phyloP scores from a whole-genome alignment of 2,888 invertebrate species.

The Cataglyphis albicans region DNA sequence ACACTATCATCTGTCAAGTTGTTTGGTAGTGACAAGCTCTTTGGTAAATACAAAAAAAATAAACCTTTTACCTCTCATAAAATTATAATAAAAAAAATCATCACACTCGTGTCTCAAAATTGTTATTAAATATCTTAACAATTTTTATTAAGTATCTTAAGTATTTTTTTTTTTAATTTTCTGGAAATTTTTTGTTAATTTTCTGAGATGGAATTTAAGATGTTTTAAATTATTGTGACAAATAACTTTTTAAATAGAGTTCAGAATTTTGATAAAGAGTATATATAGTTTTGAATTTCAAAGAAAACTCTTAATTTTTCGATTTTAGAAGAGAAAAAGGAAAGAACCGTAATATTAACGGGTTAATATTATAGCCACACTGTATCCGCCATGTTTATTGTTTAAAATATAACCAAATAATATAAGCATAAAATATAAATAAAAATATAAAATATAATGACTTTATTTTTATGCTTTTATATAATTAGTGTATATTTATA shows the following conservation, averaged over 20 bases:
- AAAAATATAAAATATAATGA: not conserved
- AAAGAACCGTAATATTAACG: not conserved
- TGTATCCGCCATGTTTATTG: not conserved
- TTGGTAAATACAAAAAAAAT: not conserved
- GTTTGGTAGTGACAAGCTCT: not conserved
- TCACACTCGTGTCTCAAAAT: not conserved
- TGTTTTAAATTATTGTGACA: not conserved
- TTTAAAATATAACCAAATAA: not conserved
- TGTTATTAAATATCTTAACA: slow-evolving; percentile 10
- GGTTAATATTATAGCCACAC: not conserved
- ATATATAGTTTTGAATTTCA: not conserved
- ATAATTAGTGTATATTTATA: not conserved
- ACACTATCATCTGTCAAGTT: not conserved
- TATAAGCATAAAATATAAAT: not conserved
- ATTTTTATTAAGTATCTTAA: too few species aligned
- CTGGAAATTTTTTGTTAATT: too few species aligned
- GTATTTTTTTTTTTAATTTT: too few species aligned
- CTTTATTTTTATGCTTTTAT: not conserved
- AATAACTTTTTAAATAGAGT: not conserved
- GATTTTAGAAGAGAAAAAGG: not conserved
- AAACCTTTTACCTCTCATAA: not conserved
- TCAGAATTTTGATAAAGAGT: not conserved
- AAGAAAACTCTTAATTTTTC: not conserved
- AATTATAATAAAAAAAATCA: slow-evolving; percentile 21
- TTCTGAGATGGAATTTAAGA: not conserved